Base-by-base conservation (phyloP, 1,140 invertebrate genomes). In the Grapholita molesta region DNA sequence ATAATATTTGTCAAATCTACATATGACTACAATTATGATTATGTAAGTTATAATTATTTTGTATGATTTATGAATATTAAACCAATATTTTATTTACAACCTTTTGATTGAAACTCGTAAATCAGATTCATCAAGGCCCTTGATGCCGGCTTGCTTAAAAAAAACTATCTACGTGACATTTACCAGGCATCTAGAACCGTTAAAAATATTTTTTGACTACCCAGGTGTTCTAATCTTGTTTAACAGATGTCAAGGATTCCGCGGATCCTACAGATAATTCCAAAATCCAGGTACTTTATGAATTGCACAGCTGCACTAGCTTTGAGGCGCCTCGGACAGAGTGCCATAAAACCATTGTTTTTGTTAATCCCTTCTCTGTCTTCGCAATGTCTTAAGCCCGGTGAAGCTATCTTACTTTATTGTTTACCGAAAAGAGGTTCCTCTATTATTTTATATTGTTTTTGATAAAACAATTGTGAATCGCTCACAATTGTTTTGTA, bases 401-500 rank as follows among this genome's bases (percentile, higher is more conserved):
- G n/a, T 21, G 42, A 21, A 21, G 42, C 42, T 21, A n/a, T 48
- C 42, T 48, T 9, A 48, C 42, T 48, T 48, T 21, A 48, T 48
- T 48, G 42, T 48, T 48, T 48, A 48, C 42, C 42, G 18, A 48
- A 48, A 21, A 1, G 15, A 21, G 18, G 18, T 48, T 18, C 21
- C 42, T 21, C 3, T 4, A 30, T 4, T 4, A 7, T 7, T 30
- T 30, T 30, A 2, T 15, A 8, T 48, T 48, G 15, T 8, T 21
- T 21, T 21, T 21, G n/a, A 48, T 48, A 48, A 48, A 18, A 6
- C n/a, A 48, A 18, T 48, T 48, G 42, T 48, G 5, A 48, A 18
- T 1, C n/a, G 8, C 18, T 74, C 69, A 64, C 23, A 57, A 38
- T 69, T 42, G 57, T 53, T 70, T 3, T 48, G 7, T 21, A 57